Conservation (phyloP, 2,888 invertebrate genomes). For the Amiota mariae region DNA sequence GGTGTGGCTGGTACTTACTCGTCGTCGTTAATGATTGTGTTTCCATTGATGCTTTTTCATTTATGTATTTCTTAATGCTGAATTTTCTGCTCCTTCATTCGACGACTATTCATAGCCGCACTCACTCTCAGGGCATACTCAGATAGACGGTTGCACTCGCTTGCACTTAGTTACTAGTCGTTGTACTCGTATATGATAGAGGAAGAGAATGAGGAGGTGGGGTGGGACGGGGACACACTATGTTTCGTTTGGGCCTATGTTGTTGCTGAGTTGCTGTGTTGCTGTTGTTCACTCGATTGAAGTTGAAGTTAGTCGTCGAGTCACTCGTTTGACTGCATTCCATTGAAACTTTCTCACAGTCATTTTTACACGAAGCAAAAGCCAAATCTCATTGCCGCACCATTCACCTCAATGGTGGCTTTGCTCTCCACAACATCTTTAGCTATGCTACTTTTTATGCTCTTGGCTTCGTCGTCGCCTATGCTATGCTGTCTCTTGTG, state of each 20-base stretch:
- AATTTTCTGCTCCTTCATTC: not conserved
- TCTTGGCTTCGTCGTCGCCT: not conserved
- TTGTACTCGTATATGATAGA: not conserved
- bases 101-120: not conserved
- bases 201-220: not conserved
- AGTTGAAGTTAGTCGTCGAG: conserved; percentile 43
- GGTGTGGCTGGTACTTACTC: too few relatives aligned
- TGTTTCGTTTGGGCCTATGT: conserved; percentile 43
- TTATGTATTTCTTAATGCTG: conserved; percentile 23
- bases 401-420: conserved; percentile 33
- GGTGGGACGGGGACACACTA: conserved; percentile 8
- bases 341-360: conserved; percentile 74
- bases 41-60: conserved; percentile 67
- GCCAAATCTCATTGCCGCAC: not conserved
- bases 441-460: not conserved
- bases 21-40: conserved; percentile 47
- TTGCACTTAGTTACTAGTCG: conserved; percentile 32
- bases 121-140: conserved; percentile 33
- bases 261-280: too few relatives aligned
- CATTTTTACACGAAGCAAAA: conserved; percentile 26
- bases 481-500: conserved; percentile 29
- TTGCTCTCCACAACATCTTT: conserved; percentile 29
- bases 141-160: conserved; percentile 26
- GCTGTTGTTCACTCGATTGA: conserved; percentile 27
- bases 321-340: conserved; percentile 72